phyloP scores from a whole-genome alignment of 2,888 invertebrate species.

The Lacanobia oleracea region DNA sequence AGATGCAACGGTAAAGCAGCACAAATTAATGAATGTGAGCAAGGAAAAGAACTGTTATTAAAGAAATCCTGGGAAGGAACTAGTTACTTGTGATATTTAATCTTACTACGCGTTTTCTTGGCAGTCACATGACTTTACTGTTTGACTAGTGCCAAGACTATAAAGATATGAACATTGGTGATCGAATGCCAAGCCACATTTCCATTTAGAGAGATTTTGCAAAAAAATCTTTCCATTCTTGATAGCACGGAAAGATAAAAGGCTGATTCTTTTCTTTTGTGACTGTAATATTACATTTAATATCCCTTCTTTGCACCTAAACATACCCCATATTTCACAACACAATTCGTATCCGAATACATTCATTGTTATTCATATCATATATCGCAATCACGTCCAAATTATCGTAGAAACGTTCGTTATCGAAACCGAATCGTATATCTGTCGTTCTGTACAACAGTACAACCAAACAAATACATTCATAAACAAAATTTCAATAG shows the following conservation, averaged over 20 bases:
- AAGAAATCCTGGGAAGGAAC: slow-evolving; percentile 12
- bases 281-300: background rate
- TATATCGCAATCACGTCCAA: slow-evolving; percentile 40
- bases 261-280: background rate
- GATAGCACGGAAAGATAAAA: background rate
- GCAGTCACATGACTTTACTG: background rate
- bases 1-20: slow-evolving; percentile 27
- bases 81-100: slow-evolving; percentile 11
- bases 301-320: background rate
- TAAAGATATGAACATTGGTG: slow-evolving; percentile 22
- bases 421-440: slow-evolving; percentile 54
- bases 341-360: slow-evolving; percentile 18
- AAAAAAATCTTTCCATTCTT: background rate
- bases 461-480: slow-evolving; percentile 59
- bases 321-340: slow-evolving; percentile 12
- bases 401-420: slow-evolving; percentile 51
- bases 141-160: slow-evolving; percentile 10
- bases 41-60: background rate
- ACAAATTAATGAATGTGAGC: slow-evolving; percentile 35
- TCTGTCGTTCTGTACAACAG: slow-evolving; percentile 28
- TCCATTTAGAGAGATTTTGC: slow-evolving; percentile 22
- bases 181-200: slow-evolving; percentile 31
- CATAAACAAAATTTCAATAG: slow-evolving; percentile 79
- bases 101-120: slow-evolving; percentile 4
- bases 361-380: slow-evolving; percentile 48